Conservation (phyloP, 2,888 invertebrate genomes). For the Drosophila kambysellisi region DNA sequence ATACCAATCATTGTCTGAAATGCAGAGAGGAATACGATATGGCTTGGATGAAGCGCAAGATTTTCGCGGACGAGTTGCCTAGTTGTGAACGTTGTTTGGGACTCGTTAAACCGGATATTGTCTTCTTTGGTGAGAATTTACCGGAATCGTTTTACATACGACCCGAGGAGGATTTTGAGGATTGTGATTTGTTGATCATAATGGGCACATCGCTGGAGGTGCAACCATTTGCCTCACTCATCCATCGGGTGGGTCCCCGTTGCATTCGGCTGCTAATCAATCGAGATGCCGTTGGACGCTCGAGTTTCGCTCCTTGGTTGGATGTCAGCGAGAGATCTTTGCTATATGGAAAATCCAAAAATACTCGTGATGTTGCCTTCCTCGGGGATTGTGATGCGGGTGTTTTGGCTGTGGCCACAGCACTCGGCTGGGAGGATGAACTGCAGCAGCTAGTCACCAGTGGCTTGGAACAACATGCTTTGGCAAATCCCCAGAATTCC, state of each 20-base stretch:
- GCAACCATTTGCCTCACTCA: slow-evolving; percentile 96
- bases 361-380: slow-evolving; percentile 90
- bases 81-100: slow-evolving; percentile 91
- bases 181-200: slow-evolving; percentile 96
- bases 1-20: slow-evolving; percentile 92
- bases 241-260: slow-evolving; percentile 90
- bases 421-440: slow-evolving; percentile 92
- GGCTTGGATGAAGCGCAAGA: slow-evolving; percentile 94
- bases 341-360: slow-evolving; percentile 88
- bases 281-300: slow-evolving; percentile 90
- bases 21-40: slow-evolving; percentile 91
- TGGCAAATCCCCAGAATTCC: not conserved
- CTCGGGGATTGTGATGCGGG: slow-evolving; percentile 94
- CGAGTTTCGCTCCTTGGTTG: slow-evolving; percentile 78
- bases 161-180: slow-evolving; percentile 90
- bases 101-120: slow-evolving; percentile 97
- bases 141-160: slow-evolving; percentile 91
- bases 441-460: slow-evolving; percentile 86
- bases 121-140: slow-evolving; percentile 97
- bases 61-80: slow-evolving; percentile 91
- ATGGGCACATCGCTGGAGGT: slow-evolving; percentile 98
- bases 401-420: slow-evolving; percentile 90
- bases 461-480: slow-evolving; percentile 86
- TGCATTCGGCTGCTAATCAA: slow-evolving; percentile 95
- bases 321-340: slow-evolving; percentile 87